A percentile compares a stretch with the other conserved stretches of the same genome.
Conservation (phyloP, 2,113 vertebrate species). For the Semicossyphus pulcher region DNA sequence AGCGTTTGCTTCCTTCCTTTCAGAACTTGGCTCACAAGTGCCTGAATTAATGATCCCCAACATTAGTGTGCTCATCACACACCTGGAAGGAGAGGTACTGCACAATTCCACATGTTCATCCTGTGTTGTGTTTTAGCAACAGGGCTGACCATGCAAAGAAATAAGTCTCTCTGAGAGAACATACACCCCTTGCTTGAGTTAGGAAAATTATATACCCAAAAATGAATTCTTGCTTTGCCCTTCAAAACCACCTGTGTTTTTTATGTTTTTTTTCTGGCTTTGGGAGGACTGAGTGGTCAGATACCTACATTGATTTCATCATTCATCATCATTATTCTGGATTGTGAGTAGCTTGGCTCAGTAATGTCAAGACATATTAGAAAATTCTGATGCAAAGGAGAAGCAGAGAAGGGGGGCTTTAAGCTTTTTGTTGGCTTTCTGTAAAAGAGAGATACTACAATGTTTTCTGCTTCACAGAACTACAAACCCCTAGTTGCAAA, state of each 20-base stretch:
- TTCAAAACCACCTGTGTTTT: too few relatives aligned
- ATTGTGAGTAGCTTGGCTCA: too few relatives aligned
- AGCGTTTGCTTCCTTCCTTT: conserved; percentile 89
- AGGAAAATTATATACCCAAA: too few relatives aligned
- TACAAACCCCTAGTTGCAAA: too few relatives aligned
- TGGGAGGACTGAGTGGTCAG: too few relatives aligned
- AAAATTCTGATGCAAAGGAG: neutral
- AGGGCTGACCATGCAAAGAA: too few relatives aligned
- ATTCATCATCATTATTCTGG: too few relatives aligned
- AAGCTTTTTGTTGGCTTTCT: neutral
- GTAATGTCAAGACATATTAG: neutral
- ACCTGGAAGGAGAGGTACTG: conserved; percentile 93
- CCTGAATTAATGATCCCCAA: conserved; percentile 90
- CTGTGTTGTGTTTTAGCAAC: neutral
- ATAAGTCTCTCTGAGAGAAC: too few relatives aligned
- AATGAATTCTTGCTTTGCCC: too few relatives aligned
- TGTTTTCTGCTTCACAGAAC: neutral
- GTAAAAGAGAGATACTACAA: neutral
- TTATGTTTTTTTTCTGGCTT: neutral
- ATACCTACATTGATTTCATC: too few relatives aligned
- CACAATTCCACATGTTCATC: neutral
- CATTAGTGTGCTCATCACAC: conserved; percentile 90
- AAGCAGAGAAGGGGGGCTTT: too few relatives aligned
- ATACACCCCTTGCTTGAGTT: too few relatives aligned
- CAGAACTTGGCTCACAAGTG: conserved; percentile 86